Evolutionary conservation across 2,113 vertebrate species (phyloP).

Genomic region (Petaurus breviceps): DNA sequence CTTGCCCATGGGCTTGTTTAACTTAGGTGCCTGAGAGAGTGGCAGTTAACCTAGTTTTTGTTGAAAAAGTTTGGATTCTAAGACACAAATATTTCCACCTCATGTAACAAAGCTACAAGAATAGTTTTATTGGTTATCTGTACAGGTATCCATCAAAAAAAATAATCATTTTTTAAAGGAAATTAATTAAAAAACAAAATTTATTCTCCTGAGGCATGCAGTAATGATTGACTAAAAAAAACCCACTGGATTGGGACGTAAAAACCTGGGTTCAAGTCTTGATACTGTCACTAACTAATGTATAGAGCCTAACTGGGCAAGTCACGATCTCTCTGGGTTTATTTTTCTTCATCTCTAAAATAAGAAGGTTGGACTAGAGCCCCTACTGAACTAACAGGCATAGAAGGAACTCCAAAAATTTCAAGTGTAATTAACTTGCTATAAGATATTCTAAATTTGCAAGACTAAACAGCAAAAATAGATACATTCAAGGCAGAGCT

Average conservation of each 20-base stretch:
- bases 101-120: conserved; percentile 36
- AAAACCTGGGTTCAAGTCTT: not conserved
- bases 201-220: not conserved
- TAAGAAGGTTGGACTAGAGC: not conserved
- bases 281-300: not conserved
- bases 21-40: not conserved
- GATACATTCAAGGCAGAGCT: not conserved
- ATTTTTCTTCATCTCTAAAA: not conserved
- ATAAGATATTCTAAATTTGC: not conserved
- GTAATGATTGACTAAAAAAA: not conserved
- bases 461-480: conserved; percentile 25
- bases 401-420: conserved; percentile 28
- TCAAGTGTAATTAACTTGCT: not conserved
- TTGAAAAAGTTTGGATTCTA: conserved; percentile 17
- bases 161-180: not conserved
- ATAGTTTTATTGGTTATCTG: not conserved
- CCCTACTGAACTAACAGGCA: not conserved
- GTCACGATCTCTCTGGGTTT: not conserved
- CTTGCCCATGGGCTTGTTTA: not conserved
- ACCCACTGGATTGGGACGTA: too few species aligned
- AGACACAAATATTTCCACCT: conserved; percentile 41
- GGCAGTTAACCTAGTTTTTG: not conserved
- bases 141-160: not conserved
- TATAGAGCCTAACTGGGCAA: not conserved
- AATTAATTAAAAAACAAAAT: not conserved